These are phyloP conservation scores for Chunga burmeisteri DNA, from an alignment of 2,113 vertebrate species.

Conservation along the genomic window DNA sequence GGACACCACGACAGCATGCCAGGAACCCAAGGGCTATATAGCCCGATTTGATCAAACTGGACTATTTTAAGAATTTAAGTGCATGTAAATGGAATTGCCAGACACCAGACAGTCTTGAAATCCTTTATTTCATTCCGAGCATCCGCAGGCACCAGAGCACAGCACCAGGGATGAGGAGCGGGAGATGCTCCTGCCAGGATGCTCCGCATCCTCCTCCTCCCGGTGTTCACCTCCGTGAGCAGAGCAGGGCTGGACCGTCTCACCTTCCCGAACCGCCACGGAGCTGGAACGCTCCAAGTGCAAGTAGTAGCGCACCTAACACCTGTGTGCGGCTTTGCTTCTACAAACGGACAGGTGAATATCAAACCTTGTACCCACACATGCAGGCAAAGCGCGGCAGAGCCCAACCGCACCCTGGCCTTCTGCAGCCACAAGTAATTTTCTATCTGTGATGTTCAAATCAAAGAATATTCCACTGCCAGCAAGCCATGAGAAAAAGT, in stretches of 20 bases:
- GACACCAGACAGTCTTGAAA: background rate
- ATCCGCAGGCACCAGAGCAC: background rate
- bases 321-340: background rate
- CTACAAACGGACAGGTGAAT: accelerated
- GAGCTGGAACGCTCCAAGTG: background rate
- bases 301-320: no score
- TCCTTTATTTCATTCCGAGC: background rate
- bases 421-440: background rate
- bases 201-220: background rate
- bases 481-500: accelerated
- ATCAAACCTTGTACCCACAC: background rate
- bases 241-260: background rate
- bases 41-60: background rate
- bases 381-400: background rate
- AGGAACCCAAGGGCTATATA: background rate
- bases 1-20: background rate
- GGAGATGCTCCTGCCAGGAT: background rate
- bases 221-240: accelerated
- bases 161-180: background rate
- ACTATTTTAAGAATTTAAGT: background rate
- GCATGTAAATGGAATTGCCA: background rate
- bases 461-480: background rate
- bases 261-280: accelerated
- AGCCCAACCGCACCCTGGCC: background rate
- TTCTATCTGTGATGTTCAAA: background rate